phyloP scores from a whole-genome alignment of 37 sponge, comb jelly and placozoan genomes.

The Axinella damicornis region DNA sequence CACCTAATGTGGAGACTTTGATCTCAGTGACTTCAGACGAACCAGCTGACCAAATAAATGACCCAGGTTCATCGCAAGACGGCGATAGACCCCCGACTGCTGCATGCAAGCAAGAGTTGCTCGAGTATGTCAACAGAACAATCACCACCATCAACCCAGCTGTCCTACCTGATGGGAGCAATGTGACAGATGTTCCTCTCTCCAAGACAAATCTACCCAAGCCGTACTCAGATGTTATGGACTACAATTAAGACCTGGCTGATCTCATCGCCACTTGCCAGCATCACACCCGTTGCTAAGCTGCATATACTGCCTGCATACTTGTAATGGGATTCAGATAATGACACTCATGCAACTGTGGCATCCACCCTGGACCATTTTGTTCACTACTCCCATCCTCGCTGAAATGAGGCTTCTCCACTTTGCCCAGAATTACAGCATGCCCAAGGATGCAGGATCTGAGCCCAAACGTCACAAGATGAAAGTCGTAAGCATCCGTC shows the following conservation, averaged over 20 bases:
- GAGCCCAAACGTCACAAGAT: too few relatives aligned
- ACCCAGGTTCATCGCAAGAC: too few relatives aligned
- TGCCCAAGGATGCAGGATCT: too few relatives aligned
- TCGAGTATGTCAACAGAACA: slow-evolving; percentile 30
- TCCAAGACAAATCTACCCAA: slow-evolving; percentile 29
- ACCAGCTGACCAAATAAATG: too few relatives aligned
- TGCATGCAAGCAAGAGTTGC: background rate
- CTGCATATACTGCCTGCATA: slow-evolving; percentile 62
- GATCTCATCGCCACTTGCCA: slow-evolving; percentile 75
- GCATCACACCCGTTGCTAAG: slow-evolving; percentile 56
- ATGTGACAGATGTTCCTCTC: slow-evolving; percentile 25
- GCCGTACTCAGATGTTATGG: slow-evolving; percentile 14
- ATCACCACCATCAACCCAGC: slow-evolving; percentile 60
- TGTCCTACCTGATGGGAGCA: slow-evolving; percentile 33
- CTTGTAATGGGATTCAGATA: slow-evolving; percentile 34
- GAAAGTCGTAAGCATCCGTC: too few relatives aligned
- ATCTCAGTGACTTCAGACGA: too few relatives aligned
- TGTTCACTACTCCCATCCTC: too few relatives aligned
- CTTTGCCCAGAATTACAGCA: too few relatives aligned
- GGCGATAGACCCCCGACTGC: too few relatives aligned
- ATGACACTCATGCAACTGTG: too few relatives aligned
- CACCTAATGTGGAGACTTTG: slow-evolving; percentile 55
- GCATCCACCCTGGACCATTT: too few relatives aligned
- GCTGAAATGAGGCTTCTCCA: too few relatives aligned
- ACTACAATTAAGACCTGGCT: slow-evolving; percentile 46